A percentile compares a stretch with the other conserved stretches of the same genome.
These are phyloP conservation scores for Endomychus coccineus DNA, from an alignment of 2,888 invertebrate species.

Conservation along the genomic window DNA sequence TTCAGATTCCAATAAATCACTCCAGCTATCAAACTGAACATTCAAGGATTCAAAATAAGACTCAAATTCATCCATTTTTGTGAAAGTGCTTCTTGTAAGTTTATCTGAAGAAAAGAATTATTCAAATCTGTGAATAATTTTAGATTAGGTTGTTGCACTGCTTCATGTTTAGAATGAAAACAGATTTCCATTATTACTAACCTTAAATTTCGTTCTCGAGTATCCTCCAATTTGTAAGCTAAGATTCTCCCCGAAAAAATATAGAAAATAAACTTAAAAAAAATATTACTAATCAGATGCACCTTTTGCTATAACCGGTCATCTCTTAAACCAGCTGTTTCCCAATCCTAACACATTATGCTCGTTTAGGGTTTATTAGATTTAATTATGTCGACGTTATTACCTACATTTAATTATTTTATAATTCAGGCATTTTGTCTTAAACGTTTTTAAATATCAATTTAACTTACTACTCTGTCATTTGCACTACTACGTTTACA, in stretches of 20 bases:
- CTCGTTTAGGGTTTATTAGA: too few relatives aligned
- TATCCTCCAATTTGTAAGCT: not conserved
- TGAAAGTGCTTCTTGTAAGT: too few relatives aligned
- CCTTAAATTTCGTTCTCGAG: not conserved
- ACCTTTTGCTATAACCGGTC: slow-evolving; percentile 1
- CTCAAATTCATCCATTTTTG: slow-evolving; percentile 16
- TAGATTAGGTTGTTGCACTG: too few relatives aligned
- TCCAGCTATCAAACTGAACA: slow-evolving; percentile 12
- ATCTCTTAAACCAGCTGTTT: slow-evolving; percentile 1
- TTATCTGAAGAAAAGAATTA: not conserved
- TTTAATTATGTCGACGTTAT: not conserved
- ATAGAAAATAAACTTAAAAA: not conserved
- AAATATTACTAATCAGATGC: not conserved
- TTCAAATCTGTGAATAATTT: too few relatives aligned
- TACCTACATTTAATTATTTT: not conserved
- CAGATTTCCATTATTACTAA: too few relatives aligned
- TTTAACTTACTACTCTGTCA: not conserved
- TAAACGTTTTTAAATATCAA: not conserved
- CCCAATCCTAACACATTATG: not conserved
- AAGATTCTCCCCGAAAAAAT: not conserved
- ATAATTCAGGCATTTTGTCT: not conserved
- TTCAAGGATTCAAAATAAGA: slow-evolving; percentile 12
- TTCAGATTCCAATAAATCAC: slow-evolving; percentile 13
- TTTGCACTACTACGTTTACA: not conserved
- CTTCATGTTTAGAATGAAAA: not conserved